Evolutionary conservation across 2,797 vertebrate species (phyloP), one percentile per base, ranked within the genome.

Genomic region (Myotis planiceps): DNA sequence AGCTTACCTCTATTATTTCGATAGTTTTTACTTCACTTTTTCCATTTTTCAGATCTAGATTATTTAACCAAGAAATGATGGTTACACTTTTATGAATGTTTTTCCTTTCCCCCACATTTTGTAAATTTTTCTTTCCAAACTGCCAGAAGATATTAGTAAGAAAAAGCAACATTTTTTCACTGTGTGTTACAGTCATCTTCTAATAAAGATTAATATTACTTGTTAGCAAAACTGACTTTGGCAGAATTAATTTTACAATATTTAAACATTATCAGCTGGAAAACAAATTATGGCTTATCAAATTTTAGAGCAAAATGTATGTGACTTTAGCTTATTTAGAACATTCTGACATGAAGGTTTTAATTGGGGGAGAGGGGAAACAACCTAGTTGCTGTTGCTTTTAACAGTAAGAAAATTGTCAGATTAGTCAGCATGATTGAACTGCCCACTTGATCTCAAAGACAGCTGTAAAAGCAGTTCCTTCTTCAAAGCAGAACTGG

Each of bases 401-500:
- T 90, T 34, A 82, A 91, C 16, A 82, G 21, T 47, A 93, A 88
- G n/a, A 85, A 74, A 94, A 66, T 19, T 72, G 34, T 72, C 78
- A n/a, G 3, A 75, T 51, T 37, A 66, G 71, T 63, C 89, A 83
- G 76, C 90, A 72, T 68, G 55, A 90, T 1, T 65, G 37, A 93
- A 79, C 71, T 96, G 63, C 53, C 81, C 32, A 14, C 55, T 75
- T 92, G 92, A 93, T 69, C 86, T 89, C 83, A 91, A 72, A 94
- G 90, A 93, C 90, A 95, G 90, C 92, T 92, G 85, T 84, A 93
- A 93, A 95, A 95, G 92, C 80, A 95, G 39, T 83, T 86, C 66
- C 53, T 96, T 82, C 32, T 94, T 49, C 14, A 93, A 18, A 94
- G 80, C 39, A 94, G 72, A 97, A 92, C 53, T 92, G 76, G 71